These are phyloP conservation scores for Steinernema scapterisci DNA, from an alignment of 2,888 invertebrate species.

Conservation along the genomic window DNA sequence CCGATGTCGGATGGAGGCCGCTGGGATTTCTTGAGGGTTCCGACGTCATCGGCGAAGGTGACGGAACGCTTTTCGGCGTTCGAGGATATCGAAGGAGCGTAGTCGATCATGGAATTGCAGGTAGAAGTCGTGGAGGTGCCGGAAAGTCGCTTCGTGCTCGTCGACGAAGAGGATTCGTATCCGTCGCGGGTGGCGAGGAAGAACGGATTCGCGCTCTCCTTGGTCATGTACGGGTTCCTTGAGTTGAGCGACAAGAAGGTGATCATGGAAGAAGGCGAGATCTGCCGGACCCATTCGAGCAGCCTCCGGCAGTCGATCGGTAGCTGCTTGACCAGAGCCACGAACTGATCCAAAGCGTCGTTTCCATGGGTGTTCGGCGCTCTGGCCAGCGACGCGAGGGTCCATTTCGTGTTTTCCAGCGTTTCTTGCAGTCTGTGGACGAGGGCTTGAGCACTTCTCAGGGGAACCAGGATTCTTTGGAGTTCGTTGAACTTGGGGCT, in stretches of 20 bases:
- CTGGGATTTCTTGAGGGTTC: neutral
- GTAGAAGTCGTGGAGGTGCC: conserved; percentile 37
- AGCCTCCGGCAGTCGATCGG: conserved; percentile 87
- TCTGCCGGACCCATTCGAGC: conserved; percentile 78
- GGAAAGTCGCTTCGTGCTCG: conserved; percentile 26
- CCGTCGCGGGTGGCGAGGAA: neutral
- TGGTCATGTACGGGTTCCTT: neutral
- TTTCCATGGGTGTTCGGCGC: conserved; percentile 68
- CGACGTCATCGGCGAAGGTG: conserved; percentile 20
- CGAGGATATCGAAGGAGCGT: conserved; percentile 16
- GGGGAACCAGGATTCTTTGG: conserved; percentile 35
- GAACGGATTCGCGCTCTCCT: conserved; percentile 13
- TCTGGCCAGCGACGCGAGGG: conserved; percentile 75
- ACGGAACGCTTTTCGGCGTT: conserved; percentile 17
- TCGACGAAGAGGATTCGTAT: conserved; percentile 1
- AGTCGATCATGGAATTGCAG: conserved; percentile 31
- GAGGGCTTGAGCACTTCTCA: conserved; percentile 37
- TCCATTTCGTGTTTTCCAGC: conserved; percentile 81
- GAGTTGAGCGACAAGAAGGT: conserved; percentile 8
- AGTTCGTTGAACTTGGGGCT: conserved; percentile 39
- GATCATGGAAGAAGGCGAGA: conserved; percentile 13
- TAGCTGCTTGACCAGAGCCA: conserved; percentile 77
- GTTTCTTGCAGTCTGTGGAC: conserved; percentile 75
- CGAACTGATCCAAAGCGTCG: conserved; percentile 79
- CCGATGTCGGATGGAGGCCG: conserved; percentile 30